Conservation (phyloP, 2,797 vertebrate species). For the Ficedula albicollis region DNA sequence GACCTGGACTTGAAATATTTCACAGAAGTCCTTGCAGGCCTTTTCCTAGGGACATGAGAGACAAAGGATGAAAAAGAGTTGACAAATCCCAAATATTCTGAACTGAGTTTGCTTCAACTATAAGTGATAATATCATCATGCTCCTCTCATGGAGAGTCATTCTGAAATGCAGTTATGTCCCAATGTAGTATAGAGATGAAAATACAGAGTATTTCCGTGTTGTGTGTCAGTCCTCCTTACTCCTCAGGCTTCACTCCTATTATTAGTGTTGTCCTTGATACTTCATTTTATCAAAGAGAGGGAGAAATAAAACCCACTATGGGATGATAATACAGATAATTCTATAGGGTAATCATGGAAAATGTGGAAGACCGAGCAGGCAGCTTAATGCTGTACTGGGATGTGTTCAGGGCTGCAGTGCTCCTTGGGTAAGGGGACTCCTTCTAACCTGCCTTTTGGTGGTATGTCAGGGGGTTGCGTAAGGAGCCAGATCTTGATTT, state of each 20-base stretch:
- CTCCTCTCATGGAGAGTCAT: not conserved
- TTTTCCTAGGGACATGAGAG: not conserved
- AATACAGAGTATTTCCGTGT: not conserved
- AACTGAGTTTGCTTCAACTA: not conserved
- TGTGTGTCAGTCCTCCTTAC: not conserved
- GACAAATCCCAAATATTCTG: not conserved
- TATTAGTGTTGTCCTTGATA: not conserved
- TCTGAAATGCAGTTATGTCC: not conserved
- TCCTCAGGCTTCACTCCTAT: not conserved
- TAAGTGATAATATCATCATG: not conserved
- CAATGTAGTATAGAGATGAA: not conserved
- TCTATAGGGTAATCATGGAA: not conserved
- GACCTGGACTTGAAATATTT: not conserved
- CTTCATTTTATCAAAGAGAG: not conserved
- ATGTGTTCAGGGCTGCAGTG: not conserved
- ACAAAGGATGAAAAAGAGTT: not conserved
- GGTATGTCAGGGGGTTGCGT: not conserved
- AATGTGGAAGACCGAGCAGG: not conserved
- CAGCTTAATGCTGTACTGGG: fast-evolving
- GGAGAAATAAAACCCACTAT: not conserved
- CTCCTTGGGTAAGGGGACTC: not conserved
- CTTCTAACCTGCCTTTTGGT: not conserved
- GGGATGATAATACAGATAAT: not conserved
- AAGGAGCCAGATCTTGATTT: not conserved
- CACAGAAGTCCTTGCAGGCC: not conserved